Conservation (phyloP, 2,888 invertebrate genomes). For the Pyralis farinalis region DNA sequence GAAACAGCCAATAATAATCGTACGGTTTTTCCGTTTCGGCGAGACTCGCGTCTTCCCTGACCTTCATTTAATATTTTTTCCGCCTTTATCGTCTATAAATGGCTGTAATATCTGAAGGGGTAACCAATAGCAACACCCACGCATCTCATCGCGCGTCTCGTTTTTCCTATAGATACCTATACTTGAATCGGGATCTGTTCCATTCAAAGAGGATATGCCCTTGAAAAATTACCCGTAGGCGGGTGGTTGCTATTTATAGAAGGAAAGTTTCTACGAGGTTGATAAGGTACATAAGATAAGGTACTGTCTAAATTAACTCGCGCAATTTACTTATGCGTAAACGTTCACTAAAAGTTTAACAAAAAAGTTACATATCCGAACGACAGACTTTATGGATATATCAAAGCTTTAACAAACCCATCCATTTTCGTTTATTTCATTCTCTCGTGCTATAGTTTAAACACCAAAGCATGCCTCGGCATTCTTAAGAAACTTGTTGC, state of each 20-base stretch:
- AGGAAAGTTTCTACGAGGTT: conserved; percentile 10
- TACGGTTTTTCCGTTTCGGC: background rate
- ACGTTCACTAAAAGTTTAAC: no score
- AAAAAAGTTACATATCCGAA: no score
- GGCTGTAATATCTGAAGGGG: conserved; percentile 18
- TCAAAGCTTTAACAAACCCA: no score
- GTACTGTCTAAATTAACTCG: no score
- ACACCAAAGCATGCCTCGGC: no score
- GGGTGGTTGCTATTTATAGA: conserved; percentile 14
- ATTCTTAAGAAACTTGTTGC: no score
- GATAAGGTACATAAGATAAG: no score
- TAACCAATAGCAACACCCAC: conserved; percentile 51
- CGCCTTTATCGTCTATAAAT: background rate
- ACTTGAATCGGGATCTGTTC: conserved; percentile 39
- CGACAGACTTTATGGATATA: no score
- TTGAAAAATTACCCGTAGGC: conserved; percentile 25
- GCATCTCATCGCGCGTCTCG: conserved; percentile 23
- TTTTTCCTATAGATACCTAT: conserved; percentile 22
- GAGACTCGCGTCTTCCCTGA: background rate
- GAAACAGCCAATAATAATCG: background rate
- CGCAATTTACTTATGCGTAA: no score
- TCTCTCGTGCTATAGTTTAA: no score
- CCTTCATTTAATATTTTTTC: background rate
- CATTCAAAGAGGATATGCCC: conserved; percentile 29
- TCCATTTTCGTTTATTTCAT: no score